phyloP scores from a whole-genome alignment of 37 sponge, comb jelly and placozoan species.

The Aphrocallistes beatrix region DNA sequence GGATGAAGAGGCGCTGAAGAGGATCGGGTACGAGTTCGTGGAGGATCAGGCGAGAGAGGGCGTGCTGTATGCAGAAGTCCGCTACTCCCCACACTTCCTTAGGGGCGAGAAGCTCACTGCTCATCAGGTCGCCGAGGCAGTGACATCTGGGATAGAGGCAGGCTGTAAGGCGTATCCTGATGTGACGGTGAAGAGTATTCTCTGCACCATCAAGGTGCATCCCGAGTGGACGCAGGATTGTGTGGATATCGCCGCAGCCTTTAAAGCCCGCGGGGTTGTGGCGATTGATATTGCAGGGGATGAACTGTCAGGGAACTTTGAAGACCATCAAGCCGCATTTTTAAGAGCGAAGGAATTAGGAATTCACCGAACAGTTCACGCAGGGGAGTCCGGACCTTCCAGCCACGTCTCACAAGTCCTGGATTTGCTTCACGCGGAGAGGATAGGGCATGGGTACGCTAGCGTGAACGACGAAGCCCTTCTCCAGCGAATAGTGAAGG shows the following conservation, averaged over 20 bases:
- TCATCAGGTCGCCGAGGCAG: constrained; percentile 32
- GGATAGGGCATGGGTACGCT: constrained; percentile 83
- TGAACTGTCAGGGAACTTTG: constrained; percentile 22
- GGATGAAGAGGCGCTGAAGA: constrained; percentile 45
- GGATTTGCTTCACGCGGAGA: constrained; percentile 46
- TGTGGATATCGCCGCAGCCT: constrained; percentile 39
- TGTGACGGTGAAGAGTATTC: constrained; percentile 42
- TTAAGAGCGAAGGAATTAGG: constrained; percentile 31
- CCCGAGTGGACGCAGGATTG: constrained; percentile 44
- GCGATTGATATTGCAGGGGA: constrained; percentile 83
- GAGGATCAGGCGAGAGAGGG: constrained; percentile 43
- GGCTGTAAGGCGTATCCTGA: constrained; percentile 42
- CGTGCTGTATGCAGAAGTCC: constrained; percentile 56
- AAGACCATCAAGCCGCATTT: neutral
- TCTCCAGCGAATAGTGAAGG: constrained; percentile 33
- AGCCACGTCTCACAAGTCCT: constrained; percentile 51
- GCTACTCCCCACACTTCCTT: constrained; percentile 41
- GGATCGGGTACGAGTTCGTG: constrained; percentile 58
- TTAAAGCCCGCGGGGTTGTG: constrained; percentile 48
- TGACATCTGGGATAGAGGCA: constrained; percentile 35
- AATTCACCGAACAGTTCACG: constrained; percentile 69
- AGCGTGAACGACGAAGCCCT: constrained; percentile 37
- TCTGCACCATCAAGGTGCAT: constrained; percentile 35
- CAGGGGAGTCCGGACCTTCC: constrained; percentile 75
- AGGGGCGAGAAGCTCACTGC: neutral